A percentile compares a stretch with the other conserved stretches of the same genome.
These are phyloP conservation scores for Limanda limanda DNA, from an alignment of 2,113 vertebrate species.

Conservation along the genomic window DNA sequence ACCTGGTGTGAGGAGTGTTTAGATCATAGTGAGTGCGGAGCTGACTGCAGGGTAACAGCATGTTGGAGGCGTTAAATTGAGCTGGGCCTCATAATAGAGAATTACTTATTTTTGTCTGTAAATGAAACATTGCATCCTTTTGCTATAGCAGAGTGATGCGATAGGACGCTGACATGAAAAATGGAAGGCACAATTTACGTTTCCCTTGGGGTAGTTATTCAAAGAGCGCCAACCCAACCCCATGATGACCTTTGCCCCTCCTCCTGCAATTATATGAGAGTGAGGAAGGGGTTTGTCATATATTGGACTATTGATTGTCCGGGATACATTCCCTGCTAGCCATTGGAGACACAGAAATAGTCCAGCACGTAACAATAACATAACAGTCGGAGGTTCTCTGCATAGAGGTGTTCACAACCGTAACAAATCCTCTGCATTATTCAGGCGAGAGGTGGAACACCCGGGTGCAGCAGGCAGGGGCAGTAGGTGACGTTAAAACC, in stretches of 20 bases:
- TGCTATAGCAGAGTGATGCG: background rate
- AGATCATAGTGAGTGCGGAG: slow-evolving; percentile 36
- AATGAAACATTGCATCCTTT: background rate
- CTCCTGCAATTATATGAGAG: background rate
- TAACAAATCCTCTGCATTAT: too few relatives aligned
- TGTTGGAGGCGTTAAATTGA: slow-evolving; percentile 14
- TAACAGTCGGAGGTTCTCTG: too few relatives aligned
- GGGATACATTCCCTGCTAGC: too few relatives aligned
- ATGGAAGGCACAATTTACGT: background rate
- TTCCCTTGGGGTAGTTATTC: background rate
- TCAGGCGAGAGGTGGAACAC: too few relatives aligned
- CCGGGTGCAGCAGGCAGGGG: too few relatives aligned
- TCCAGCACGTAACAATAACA: too few relatives aligned
- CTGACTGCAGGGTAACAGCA: slow-evolving; percentile 19
- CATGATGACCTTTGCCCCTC: background rate
- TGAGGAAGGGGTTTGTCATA: background rate
- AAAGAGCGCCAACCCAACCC: background rate
- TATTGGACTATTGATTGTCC: too few relatives aligned
- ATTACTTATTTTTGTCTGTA: background rate
- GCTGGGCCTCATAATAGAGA: background rate
- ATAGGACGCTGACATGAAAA: background rate
- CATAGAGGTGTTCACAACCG: too few relatives aligned
- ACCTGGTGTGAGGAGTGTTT: slow-evolving; percentile 51
- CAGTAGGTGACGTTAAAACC: too few relatives aligned
- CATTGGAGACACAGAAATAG: too few relatives aligned